Conservation (phyloP, 2,888 invertebrate species). For the Volucella inanis region DNA sequence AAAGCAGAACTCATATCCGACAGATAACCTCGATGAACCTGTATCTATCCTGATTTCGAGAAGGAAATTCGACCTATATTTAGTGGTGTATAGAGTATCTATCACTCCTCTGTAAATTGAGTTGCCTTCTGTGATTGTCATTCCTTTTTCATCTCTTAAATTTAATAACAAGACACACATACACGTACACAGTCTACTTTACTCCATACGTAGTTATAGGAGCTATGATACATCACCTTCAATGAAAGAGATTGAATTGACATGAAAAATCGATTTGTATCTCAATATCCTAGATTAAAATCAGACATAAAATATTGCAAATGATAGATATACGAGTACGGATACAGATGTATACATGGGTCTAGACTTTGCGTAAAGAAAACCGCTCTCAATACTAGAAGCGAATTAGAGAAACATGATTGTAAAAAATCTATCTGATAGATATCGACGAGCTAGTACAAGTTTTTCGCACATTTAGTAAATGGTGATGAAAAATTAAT, state of each 20-base stretch:
- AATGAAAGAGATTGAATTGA: slow-evolving; percentile 49
- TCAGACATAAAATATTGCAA: slow-evolving; percentile 38
- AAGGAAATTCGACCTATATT: slow-evolving; percentile 67
- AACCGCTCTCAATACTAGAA: slow-evolving; percentile 16
- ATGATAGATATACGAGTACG: slow-evolving; percentile 3
- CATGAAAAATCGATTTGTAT: slow-evolving; percentile 72
- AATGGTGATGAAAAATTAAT: slow-evolving; percentile 63
- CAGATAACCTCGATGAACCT: slow-evolving; percentile 61
- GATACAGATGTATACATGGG: too few relatives aligned
- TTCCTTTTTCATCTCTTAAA: slow-evolving; percentile 30
- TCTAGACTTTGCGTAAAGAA: background rate
- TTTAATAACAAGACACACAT: slow-evolving; percentile 40
- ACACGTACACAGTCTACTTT: background rate
- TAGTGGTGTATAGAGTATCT: background rate
- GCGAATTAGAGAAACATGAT: background rate
- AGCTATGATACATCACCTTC: slow-evolving; percentile 16
- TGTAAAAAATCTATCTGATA: slow-evolving; percentile 11
- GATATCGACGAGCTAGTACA: background rate
- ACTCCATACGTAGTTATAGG: background rate
- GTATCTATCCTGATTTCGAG: slow-evolving; percentile 59
- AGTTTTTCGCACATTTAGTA: slow-evolving; percentile 46
- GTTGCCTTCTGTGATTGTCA: slow-evolving; percentile 28
- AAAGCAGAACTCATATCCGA: slow-evolving; percentile 60
- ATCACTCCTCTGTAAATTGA: slow-evolving; percentile 13
- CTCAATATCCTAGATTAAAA: slow-evolving; percentile 56